phyloP scores from a whole-genome alignment of 30 jellyfish, hydroid and myxozoan genomes.

The Chrysaora quinquecirrha region DNA sequence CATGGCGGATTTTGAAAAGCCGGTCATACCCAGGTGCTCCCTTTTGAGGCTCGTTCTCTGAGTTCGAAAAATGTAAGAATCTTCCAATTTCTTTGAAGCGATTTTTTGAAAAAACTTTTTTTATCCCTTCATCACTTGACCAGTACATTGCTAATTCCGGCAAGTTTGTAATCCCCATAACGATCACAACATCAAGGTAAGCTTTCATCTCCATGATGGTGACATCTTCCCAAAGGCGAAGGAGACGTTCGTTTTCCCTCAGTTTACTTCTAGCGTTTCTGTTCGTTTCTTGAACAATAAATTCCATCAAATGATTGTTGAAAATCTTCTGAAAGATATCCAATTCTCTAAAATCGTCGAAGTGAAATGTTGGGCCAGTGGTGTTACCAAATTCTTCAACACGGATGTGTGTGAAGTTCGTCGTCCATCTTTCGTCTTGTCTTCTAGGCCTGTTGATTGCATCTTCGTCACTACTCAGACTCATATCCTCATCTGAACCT shows the following conservation, averaged over 20 bases:
- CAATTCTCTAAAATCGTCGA: slow-evolving; percentile 4
- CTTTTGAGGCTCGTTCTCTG: not conserved
- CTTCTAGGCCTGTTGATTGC: too few relatives aligned
- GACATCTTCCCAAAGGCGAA: slow-evolving; percentile 37
- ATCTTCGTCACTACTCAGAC: too few relatives aligned
- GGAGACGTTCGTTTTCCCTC: slow-evolving; percentile 24
- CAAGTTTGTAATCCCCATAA: slow-evolving; percentile 9
- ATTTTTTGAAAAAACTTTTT: slow-evolving; percentile 9
- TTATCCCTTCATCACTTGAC: slow-evolving; percentile 13
- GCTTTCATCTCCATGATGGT: slow-evolving; percentile 2
- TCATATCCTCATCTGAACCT: too few relatives aligned
- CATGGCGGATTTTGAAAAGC: slow-evolving; percentile 29
- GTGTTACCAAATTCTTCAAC: slow-evolving; percentile 20
- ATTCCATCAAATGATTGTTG: not conserved
- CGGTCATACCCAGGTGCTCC: slow-evolving; percentile 35
- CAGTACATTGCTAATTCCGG: slow-evolving; percentile 15
- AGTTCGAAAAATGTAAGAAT: slow-evolving; percentile 13
- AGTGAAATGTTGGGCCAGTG: slow-evolving; percentile 30
- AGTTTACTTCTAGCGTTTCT: slow-evolving; percentile 1
- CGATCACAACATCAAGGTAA: slow-evolving; percentile 1
- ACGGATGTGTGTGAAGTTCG: too few relatives aligned
- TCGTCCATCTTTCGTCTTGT: too few relatives aligned
- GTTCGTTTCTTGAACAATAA: slow-evolving; percentile 24
- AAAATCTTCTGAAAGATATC: slow-evolving; percentile 32
- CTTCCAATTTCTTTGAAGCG: slow-evolving; percentile 15